These are phyloP conservation scores for Leptinotarsa rubiginosa DNA, from an alignment of 2,888 invertebrate genomes.

Conservation along the genomic window DNA sequence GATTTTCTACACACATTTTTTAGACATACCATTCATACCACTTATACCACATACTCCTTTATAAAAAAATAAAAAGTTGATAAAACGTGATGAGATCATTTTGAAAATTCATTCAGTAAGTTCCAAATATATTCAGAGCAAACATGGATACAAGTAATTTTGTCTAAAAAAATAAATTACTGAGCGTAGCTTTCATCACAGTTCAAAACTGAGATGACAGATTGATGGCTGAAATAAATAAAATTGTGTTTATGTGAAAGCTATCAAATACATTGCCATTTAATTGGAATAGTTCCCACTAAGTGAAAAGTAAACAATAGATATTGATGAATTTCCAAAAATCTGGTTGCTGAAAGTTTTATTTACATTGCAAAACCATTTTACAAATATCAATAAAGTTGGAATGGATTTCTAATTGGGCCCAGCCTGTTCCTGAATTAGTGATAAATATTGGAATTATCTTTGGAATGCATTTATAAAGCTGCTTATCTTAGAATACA, in stretches of 20 bases:
- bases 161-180: not conserved
- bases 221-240: not conserved
- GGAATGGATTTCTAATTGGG: not conserved
- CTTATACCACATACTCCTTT: too few relatives aligned
- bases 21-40: too few relatives aligned
- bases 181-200: not conserved
- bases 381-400: not conserved
- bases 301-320: not conserved
- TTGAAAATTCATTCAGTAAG: too few relatives aligned
- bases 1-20: too few relatives aligned
- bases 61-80: too few relatives aligned
- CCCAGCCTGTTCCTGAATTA: not conserved
- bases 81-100: too few relatives aligned
- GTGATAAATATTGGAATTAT: not conserved
- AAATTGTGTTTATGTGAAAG: not conserved
- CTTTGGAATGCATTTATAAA: not conserved
- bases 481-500: not conserved
- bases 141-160: too few relatives aligned
- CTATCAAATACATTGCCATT: not conserved
- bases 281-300: not conserved
- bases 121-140: not conserved
- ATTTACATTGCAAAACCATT: conserved; percentile 5
- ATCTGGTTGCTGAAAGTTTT: not conserved
- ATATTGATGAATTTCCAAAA: not conserved
- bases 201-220: not conserved